Conservation (phyloP, 2,888 invertebrate genomes). For the Cephalotes varians region DNA sequence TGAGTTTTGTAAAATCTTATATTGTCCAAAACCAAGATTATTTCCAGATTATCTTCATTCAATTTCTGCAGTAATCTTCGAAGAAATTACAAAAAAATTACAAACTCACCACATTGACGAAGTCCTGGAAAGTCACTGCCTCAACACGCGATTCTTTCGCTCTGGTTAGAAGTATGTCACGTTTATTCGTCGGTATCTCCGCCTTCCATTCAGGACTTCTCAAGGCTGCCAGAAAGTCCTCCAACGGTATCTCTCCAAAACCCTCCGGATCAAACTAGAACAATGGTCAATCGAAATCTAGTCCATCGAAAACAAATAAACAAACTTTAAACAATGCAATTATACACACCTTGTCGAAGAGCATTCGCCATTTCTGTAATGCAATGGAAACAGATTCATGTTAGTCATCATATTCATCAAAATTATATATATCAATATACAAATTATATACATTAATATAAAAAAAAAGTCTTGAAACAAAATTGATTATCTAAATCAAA, state of each 20-base stretch:
- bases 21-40: too few species aligned
- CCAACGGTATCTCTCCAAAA: conserved; percentile 96
- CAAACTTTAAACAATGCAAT: background rate
- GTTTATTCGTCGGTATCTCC: conserved; percentile 91
- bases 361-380: conserved; percentile 95
- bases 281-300: conserved; percentile 73
- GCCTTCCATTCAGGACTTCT: conserved; percentile 92
- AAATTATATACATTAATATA: too few species aligned
- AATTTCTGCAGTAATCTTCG: too few species aligned
- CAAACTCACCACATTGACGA: conserved; percentile 96
- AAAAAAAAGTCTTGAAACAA: background rate
- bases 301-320: background rate
- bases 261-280: conserved; percentile 96
- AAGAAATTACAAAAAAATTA: too few species aligned
- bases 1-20: too few species aligned
- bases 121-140: conserved; percentile 96
- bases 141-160: conserved; percentile 85
- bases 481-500: too few species aligned
- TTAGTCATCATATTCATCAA: background rate
- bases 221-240: conserved; percentile 93
- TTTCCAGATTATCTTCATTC: too few species aligned
- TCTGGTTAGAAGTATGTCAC: conserved; percentile 87
- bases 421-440: too few species aligned
- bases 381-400: conserved; percentile 65
- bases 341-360: conserved; percentile 92